Evolutionary conservation across 2,113 vertebrate species (phyloP).

Genomic region (Oceanites oceanicus): DNA sequence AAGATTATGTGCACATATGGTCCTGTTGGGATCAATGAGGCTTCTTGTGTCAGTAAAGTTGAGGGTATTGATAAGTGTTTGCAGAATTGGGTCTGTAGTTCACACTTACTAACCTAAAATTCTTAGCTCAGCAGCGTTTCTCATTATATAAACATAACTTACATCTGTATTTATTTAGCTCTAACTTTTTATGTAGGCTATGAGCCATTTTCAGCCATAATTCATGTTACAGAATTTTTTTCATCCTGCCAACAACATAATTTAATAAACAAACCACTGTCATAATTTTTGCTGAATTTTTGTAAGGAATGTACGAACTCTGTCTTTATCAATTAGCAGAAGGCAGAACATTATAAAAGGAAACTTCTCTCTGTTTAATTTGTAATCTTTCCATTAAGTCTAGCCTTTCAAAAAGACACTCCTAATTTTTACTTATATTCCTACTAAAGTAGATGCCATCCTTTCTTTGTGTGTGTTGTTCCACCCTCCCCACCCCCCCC

Average conservation of each 20-base stretch:
- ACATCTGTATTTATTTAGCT: conserved; percentile 70
- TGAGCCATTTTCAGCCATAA: conserved; percentile 61
- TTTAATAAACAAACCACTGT: conserved; percentile 71
- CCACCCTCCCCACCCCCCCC: accelerated
- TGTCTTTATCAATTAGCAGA: conserved; percentile 76
- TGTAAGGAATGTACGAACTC: conserved; percentile 54
- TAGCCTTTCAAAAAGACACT: conserved; percentile 25
- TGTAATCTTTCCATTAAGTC: conserved; percentile 40
- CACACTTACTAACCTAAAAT: conserved; percentile 70
- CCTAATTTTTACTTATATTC: conserved; percentile 39
- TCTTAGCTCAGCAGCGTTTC: conserved; percentile 71
- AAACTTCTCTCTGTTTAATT: conserved; percentile 45
- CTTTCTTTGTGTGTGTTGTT: not conserved
- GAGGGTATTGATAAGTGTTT: conserved; percentile 65
- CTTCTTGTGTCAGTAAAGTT: conserved; percentile 55
- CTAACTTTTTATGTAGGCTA: conserved; percentile 63
- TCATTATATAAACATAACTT: conserved; percentile 70
- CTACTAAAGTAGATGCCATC: conserved; percentile 12
- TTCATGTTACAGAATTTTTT: conserved; percentile 60
- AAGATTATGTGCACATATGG: conserved; percentile 50
- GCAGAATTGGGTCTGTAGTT: conserved; percentile 61
- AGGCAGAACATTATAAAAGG: conserved; percentile 47
- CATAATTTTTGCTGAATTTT: conserved; percentile 60
- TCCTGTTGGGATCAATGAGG: conserved; percentile 51
- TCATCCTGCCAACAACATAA: conserved; percentile 66